Base-by-base conservation (phyloP, 2,888 invertebrate species). In the Dromius quadrimaculatus region DNA sequence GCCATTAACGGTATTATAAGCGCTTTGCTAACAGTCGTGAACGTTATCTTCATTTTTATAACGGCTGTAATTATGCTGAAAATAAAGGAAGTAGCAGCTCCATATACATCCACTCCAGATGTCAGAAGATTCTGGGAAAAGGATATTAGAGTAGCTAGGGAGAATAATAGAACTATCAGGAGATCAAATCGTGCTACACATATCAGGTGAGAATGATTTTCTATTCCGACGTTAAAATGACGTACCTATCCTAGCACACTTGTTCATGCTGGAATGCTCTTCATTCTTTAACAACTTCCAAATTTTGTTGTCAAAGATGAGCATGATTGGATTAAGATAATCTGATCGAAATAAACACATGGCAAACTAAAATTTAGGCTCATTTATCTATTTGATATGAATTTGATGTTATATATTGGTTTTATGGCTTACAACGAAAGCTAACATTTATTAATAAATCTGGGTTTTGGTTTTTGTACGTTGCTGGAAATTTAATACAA, bases 21-120 rank as follows among this genome's bases (percentile, higher is more conserved):
- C 77, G 90, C 92, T 71, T 88, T 91, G 73, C 82, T 94, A 62
- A 93, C 93, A 1, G 85, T 93, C 59, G 87, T 94, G 32, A 94
- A 94, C 81, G 93, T 94, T 72, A 86, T 90, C 77, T 92, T 93
- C 81, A 94, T 94, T 78, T 91, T 93, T 79, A 87, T 92, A 75
- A 91, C 92, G 61, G 93, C 92, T 1, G 88, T 93, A 76, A 85
- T 92, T 73, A 90, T 93, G 72, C 83, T 94, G 59, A 93, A 92
- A 87, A 91, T 93, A 74, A 94, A 94, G 80, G 93, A 93, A 82
- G 92, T 93, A 5, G 90, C 91, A 0, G 92, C 93, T 61, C 93
- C 92, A 0, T 90, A 91, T 76, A 91, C 91, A 0, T 91, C 91
- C 0, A 90, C 90, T 72, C 89, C 90, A 19, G 90, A 90, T 77